Conservation (phyloP, 2,113 vertebrate genomes). For the Catagonus wagneri region DNA sequence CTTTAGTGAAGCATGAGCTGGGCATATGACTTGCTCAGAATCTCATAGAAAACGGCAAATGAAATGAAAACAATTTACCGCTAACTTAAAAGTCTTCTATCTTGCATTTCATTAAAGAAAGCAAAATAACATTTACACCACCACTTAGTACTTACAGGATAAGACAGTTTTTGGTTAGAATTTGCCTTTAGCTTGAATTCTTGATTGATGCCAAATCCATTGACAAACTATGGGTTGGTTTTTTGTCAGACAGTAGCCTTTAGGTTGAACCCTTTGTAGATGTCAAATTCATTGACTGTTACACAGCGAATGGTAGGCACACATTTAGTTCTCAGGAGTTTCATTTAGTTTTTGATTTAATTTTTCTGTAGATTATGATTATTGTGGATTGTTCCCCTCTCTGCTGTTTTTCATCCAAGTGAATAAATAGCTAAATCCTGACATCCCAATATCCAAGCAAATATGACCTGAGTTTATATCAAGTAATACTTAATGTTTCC, state of each 20-base stretch:
- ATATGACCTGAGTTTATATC: neutral
- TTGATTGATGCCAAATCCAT: neutral
- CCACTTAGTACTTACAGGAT: neutral
- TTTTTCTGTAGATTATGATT: neutral
- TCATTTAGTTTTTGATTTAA: neutral
- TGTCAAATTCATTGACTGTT: neutral
- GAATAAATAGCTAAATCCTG: neutral
- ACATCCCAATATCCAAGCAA: neutral
- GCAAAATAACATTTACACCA: neutral
- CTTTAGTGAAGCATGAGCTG: neutral
- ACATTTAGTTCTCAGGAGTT: neutral
- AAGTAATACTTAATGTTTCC: neutral
- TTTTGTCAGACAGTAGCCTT: neutral
- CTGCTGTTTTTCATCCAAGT: neutral
- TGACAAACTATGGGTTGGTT: neutral
- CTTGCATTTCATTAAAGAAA: neutral
- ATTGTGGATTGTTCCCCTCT: neutral
- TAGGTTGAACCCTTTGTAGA: neutral
- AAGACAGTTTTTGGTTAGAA: neutral
- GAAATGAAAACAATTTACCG: neutral
- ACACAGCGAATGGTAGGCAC: neutral
- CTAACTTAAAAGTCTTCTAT: neutral
- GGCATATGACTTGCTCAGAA: neutral
- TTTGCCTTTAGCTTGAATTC: neutral
- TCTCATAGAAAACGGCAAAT: neutral